A percentile compares a stretch with the other conserved stretches of the same genome.
These are phyloP conservation scores for Bothrops jararaca DNA, from an alignment of 2,113 vertebrate genomes.

Conservation along the genomic window DNA sequence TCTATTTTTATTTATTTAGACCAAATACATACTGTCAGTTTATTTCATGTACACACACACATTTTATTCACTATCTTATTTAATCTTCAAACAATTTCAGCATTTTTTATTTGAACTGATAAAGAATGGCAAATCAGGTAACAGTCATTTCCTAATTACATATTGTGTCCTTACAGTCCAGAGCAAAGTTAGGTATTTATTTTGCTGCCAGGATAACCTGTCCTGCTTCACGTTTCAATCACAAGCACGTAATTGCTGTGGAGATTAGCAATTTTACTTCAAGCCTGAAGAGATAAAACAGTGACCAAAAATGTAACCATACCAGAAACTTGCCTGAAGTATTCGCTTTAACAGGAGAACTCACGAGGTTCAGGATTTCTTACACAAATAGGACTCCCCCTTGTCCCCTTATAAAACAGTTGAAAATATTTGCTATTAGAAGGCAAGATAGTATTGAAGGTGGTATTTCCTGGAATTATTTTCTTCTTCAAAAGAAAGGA, in stretches of 20 bases:
- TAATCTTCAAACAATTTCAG: neutral
- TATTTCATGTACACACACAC: neutral
- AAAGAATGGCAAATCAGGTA: neutral
- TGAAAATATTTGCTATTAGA: no score
- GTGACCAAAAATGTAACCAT: no score
- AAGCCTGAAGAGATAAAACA: no score
- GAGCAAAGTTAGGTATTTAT: neutral
- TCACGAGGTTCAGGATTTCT: no score
- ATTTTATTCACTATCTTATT: neutral
- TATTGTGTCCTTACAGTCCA: neutral
- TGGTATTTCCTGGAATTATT: neutral
- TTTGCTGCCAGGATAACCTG: neutral
- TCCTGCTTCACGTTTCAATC: no score
- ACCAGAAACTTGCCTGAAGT: no score
- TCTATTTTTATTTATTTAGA: neutral
- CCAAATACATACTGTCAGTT: neutral
- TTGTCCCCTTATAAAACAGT: no score
- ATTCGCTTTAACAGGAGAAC: no score
- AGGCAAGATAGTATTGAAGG: neutral
- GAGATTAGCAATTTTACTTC: no score
- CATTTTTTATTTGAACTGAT: neutral
- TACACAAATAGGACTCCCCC: no score
- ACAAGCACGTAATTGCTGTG: no score
- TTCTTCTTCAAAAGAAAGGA: neutral
- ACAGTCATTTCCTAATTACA: neutral